These are phyloP conservation scores for Dasypogon diadema DNA, from an alignment of 2,888 invertebrate species.

Conservation along the genomic window DNA sequence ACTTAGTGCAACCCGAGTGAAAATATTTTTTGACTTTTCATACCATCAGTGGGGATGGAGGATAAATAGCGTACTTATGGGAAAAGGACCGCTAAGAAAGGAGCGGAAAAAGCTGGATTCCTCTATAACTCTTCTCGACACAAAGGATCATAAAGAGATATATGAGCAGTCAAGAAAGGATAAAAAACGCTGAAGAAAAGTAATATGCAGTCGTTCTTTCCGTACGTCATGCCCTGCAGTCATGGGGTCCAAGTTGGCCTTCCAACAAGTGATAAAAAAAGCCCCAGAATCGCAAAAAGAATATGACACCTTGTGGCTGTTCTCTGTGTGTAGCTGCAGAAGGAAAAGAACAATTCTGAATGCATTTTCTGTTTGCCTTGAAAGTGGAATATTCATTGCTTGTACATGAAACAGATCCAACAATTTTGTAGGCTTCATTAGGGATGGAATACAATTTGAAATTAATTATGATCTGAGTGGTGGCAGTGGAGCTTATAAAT, in stretches of 20 bases:
- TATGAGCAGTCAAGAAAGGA: constrained; percentile 47
- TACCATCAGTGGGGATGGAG: constrained; percentile 17
- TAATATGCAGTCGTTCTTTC: constrained; percentile 31
- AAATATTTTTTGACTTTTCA: constrained; percentile 50
- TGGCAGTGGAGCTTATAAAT: background rate
- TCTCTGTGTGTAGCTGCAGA: constrained; percentile 7
- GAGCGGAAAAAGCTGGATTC: constrained; percentile 29
- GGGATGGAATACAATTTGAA: constrained; percentile 30
- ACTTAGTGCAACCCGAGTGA: constrained; percentile 41
- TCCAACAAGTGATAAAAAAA: constrained; percentile 47
- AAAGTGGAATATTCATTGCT: background rate
- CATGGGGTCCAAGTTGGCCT: constrained; percentile 13
- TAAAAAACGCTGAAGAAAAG: constrained; percentile 43
- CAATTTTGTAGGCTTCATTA: constrained; percentile 35
- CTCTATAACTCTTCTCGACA: constrained; percentile 28
- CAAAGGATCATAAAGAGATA: constrained; percentile 45
- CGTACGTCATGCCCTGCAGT: background rate
- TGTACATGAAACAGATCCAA: constrained; percentile 30
- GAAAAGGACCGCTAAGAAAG: constrained; percentile 17
- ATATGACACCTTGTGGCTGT: constrained; percentile 39
- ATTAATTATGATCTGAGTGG: constrained; percentile 23
- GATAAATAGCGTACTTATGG: constrained; percentile 2
- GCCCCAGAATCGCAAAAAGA: background rate
- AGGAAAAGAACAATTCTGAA: background rate
- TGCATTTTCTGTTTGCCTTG: background rate